Evolutionary conservation across 2,888 invertebrate species (phyloP).

Genomic region (Trypoxylon attenuatum): DNA sequence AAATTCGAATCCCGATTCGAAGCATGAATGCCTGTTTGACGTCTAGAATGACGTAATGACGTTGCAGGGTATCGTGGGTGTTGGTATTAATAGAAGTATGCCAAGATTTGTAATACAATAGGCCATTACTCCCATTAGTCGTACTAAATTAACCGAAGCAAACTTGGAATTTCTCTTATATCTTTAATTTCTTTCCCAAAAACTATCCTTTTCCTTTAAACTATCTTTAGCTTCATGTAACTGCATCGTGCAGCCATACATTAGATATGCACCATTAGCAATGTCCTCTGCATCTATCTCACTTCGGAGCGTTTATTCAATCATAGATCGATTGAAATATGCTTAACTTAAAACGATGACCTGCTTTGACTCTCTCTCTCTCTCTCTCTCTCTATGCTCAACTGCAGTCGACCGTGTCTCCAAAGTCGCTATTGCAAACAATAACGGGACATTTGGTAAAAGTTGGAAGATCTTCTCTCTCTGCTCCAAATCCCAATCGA

Average conservation of each 20-base stretch:
- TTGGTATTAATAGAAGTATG: slow-evolving; percentile 27
- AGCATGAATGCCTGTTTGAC: too few species aligned
- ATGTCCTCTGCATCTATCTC: not conserved
- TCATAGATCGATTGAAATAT: not conserved
- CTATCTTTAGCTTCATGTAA: too few species aligned
- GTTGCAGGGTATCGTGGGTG: slow-evolving; percentile 5
- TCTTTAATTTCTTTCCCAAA: not conserved
- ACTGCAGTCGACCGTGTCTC: too few species aligned
- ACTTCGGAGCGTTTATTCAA: not conserved
- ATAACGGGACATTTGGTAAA: too few species aligned
- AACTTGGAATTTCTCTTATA: too few species aligned
- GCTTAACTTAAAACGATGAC: not conserved
- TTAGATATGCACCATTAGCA: not conserved
- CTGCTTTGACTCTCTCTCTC: not conserved
- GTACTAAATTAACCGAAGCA: slow-evolving; percentile 5
- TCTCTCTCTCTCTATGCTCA: too few species aligned
- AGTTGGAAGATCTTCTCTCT: too few species aligned
- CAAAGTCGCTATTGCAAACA: too few species aligned
- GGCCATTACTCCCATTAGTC: slow-evolving; percentile 5
- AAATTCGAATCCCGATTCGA: too few species aligned
- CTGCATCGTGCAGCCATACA: too few species aligned
- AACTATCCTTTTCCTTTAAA: not conserved
- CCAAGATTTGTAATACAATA: slow-evolving; percentile 19
- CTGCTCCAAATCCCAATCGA: too few species aligned
- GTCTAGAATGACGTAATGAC: not conserved